Conservation (phyloP, 2,888 invertebrate species). For the Tiliacea aurago region DNA sequence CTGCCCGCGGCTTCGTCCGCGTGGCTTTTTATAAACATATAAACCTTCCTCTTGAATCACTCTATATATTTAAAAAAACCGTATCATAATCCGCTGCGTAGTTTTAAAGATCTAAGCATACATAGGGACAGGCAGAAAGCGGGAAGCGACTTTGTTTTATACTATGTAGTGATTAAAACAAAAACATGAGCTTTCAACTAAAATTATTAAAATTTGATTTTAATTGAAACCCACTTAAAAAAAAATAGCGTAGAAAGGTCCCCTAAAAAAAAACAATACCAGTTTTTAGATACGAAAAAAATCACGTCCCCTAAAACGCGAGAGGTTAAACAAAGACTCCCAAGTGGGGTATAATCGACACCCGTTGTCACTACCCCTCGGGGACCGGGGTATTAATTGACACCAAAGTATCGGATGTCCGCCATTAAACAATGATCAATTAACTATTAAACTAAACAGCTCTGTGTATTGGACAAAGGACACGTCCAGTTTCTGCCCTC, state of each 20-base stretch:
- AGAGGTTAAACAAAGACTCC: slow-evolving; percentile 52
- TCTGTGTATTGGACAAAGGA: neutral
- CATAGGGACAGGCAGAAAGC: too few species aligned
- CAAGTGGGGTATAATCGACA: slow-evolving; percentile 44
- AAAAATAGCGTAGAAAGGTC: neutral
- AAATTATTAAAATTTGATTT: neutral
- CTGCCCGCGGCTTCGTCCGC: too few species aligned
- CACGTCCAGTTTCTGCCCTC: too few species aligned
- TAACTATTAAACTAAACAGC: slow-evolving; percentile 22
- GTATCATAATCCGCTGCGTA: too few species aligned
- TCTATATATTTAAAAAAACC: too few species aligned
- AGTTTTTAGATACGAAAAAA: slow-evolving; percentile 32
- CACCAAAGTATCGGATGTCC: slow-evolving; percentile 56
- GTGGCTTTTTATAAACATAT: too few species aligned
- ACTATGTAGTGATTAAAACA: too few species aligned
- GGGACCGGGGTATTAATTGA: slow-evolving; percentile 34
- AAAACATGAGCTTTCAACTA: too few species aligned
- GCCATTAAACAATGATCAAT: slow-evolving; percentile 42
- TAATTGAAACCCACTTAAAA: slow-evolving; percentile 19
- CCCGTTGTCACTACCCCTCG: slow-evolving; percentile 21
- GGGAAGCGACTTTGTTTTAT: too few species aligned
- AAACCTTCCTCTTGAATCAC: too few species aligned
- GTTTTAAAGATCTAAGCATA: too few species aligned
- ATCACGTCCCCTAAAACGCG: slow-evolving; percentile 16
- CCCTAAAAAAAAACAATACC: slow-evolving; percentile 4